phyloP scores from a whole-genome alignment of 2,888 invertebrate genomes.

The Ophion ventricosus region DNA sequence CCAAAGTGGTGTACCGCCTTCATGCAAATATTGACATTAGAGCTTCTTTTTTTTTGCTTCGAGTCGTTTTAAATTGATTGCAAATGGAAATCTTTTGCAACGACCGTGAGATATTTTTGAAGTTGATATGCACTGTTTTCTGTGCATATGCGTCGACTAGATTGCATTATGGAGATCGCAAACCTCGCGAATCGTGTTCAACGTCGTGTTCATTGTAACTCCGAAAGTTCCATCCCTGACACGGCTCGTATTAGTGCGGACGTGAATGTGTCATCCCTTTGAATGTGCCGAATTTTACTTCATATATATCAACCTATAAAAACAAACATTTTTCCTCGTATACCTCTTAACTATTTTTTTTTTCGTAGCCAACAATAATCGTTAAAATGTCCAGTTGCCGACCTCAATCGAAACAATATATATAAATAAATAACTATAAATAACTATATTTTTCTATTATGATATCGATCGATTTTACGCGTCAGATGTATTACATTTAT shows the following conservation, averaged over 20 bases:
- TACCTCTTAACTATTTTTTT: neutral
- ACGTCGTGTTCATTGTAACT: constrained; percentile 16
- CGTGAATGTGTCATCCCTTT: constrained; percentile 53
- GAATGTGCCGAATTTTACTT: constrained; percentile 30
- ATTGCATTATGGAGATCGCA: neutral
- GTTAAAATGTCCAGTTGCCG: neutral
- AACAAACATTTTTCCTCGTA: neutral
- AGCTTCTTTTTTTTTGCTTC: constrained; percentile 31
- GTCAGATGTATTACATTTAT: neutral
- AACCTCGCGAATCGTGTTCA: neutral
- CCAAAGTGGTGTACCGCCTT: no score
- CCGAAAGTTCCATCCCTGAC: neutral
- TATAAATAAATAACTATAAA: neutral
- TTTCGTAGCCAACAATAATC: constrained; percentile 7
- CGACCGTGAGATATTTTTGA: constrained; percentile 35
- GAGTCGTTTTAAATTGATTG: constrained; percentile 25
- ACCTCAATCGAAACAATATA: neutral
- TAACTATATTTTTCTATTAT: neutral
- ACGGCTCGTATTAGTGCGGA: constrained; percentile 32
- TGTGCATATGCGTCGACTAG: constrained; percentile 8
- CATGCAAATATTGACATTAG: constrained; percentile 9
- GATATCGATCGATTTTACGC: constrained; percentile 23
- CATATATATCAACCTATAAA: constrained; percentile 2
- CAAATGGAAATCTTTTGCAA: constrained; percentile 50
- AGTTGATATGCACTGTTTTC: constrained; percentile 21